phyloP scores from a whole-genome alignment of 1,140 invertebrate species.

The Drosophila hydei region DNA sequence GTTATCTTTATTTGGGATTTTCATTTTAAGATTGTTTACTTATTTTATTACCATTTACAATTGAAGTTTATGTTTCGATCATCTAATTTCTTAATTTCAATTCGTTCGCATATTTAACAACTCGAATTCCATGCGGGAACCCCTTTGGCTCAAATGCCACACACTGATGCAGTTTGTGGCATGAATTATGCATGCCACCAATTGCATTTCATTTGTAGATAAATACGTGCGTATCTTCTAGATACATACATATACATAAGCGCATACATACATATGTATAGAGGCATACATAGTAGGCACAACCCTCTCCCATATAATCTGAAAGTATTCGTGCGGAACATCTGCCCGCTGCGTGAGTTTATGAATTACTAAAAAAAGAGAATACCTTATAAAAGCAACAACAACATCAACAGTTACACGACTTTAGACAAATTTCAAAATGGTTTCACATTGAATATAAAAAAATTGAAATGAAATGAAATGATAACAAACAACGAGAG shows the following conservation, averaged over 20 bases:
- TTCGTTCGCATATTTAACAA: not conserved
- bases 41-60: not conserved
- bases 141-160: constrained; percentile 16
- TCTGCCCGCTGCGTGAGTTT: constrained; percentile 57
- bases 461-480: constrained; percentile 64
- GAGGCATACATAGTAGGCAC: constrained; percentile 1
- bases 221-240: constrained; percentile 20
- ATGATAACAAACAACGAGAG: constrained; percentile 58
- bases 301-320: constrained; percentile 36
- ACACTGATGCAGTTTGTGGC: constrained; percentile 9
- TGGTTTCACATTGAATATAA: constrained; percentile 58
- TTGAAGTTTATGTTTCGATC: not conserved
- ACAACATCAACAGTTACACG: constrained; percentile 1
- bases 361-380: constrained; percentile 58
- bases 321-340: constrained; percentile 44
- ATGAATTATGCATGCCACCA: constrained; percentile 60
- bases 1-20: not conserved
- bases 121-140: constrained; percentile 2
- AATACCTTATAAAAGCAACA: constrained; percentile 24
- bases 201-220: constrained; percentile 55
- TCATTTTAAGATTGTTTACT: not conserved
- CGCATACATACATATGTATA: constrained; percentile 11
- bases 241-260: constrained; percentile 5
- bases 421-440: constrained; percentile 63
- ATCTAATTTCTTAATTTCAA: not conserved